These are phyloP conservation scores for Lacerta bilineata DNA, from an alignment of 2,797 vertebrate genomes.

Conservation along the genomic window DNA sequence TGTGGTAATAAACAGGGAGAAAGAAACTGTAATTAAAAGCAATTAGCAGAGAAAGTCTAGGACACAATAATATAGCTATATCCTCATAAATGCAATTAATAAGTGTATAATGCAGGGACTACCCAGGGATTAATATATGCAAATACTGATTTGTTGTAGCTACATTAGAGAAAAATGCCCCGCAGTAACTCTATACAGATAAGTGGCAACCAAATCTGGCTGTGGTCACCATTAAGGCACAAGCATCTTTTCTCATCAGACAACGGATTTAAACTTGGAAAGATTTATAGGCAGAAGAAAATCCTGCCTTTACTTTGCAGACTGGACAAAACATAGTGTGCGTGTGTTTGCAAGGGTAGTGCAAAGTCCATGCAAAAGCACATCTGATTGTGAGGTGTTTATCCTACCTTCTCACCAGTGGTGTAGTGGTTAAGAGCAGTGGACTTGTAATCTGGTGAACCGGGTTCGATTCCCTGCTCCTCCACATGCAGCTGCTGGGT, in stretches of 20 bases:
- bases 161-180: not conserved
- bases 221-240: not conserved
- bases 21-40: constrained; percentile 44
- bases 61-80: constrained; percentile 31
- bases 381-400: not conserved
- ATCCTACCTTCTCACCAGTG: too few relatives aligned
- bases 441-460: too few relatives aligned
- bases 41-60: constrained; percentile 43
- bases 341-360: not conserved
- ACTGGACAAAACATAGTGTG: too few relatives aligned
- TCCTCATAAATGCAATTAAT: constrained; percentile 49
- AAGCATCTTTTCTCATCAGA: not conserved
- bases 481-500: too few relatives aligned
- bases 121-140: constrained; percentile 38
- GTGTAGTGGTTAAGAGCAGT: too few relatives aligned
- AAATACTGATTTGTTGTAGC: constrained; percentile 37
- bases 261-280: not conserved
- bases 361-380: too few relatives aligned
- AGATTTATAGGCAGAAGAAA: not conserved
- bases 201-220: not conserved
- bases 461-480: too few relatives aligned
- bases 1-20: constrained; percentile 28
- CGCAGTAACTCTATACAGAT: not conserved
- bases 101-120: constrained; percentile 39
- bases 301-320: not conserved